These are phyloP conservation scores for Pogoniulus pusillus DNA, from an alignment of 2,797 vertebrate genomes.

Conservation along the genomic window DNA sequence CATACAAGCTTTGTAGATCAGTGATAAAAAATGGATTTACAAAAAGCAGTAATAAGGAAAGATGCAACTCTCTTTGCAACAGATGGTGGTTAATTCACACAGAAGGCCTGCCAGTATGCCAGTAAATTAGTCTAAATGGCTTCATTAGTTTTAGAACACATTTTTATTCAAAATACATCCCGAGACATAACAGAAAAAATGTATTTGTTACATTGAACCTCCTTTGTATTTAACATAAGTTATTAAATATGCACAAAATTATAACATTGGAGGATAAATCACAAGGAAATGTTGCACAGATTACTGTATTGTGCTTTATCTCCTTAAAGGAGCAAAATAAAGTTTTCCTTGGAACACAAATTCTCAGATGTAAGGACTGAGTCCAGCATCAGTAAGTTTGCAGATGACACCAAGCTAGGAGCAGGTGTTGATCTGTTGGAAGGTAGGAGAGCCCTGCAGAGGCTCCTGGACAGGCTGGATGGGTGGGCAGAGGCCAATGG, in stretches of 20 bases:
- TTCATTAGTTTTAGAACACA: not conserved
- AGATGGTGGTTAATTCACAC: not conserved
- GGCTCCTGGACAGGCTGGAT: too few relatives aligned
- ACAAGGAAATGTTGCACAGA: not conserved
- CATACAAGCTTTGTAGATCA: not conserved
- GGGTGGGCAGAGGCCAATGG: too few relatives aligned
- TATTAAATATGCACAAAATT: not conserved
- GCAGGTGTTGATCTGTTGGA: too few relatives aligned
- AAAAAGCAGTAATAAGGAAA: not conserved
- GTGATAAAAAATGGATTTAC: not conserved
- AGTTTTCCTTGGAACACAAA: too few relatives aligned
- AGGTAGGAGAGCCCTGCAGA: too few relatives aligned
- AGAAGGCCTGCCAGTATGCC: not conserved
- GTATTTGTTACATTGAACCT: not conserved
- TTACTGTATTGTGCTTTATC: not conserved
- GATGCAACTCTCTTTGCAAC: not conserved
- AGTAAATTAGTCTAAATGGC: not conserved
- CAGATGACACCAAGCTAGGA: too few relatives aligned
- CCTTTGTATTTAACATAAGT: not conserved
- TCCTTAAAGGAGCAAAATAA: not conserved
- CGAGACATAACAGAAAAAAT: not conserved
- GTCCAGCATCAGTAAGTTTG: too few relatives aligned
- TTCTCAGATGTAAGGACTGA: too few relatives aligned
- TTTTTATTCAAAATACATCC: not conserved
- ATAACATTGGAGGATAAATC: not conserved